phyloP scores from a whole-genome alignment of 2,797 vertebrate genomes.

The Alouatta caraya region DNA sequence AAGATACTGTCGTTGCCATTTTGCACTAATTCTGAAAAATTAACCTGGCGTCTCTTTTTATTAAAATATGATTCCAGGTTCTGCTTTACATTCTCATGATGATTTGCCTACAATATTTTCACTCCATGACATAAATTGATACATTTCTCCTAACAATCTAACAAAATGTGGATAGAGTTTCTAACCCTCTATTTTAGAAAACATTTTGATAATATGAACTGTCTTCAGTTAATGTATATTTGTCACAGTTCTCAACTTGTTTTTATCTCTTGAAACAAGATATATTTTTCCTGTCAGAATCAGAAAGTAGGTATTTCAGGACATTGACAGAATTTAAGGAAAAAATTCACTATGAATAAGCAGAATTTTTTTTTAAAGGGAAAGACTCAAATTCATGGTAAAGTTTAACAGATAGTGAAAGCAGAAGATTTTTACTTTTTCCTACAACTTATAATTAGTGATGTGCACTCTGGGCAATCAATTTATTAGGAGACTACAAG shows the following conservation, averaged over 20 bases:
- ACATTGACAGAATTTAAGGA: not conserved
- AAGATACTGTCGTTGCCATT: not conserved
- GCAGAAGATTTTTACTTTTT: not conserved
- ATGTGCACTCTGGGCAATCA: slow-evolving; percentile 72
- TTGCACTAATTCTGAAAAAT: not conserved
- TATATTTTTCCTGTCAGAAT: not conserved
- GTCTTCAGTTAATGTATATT: not conserved
- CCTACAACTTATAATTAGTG: slow-evolving; percentile 68
- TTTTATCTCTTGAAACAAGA: slow-evolving; percentile 1
- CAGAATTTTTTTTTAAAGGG: not conserved
- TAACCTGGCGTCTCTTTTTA: not conserved
- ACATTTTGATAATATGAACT: not conserved
- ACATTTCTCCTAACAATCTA: not conserved
- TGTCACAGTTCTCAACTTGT: not conserved
- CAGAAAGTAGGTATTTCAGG: not conserved
- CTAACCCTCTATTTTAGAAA: not conserved
- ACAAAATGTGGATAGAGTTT: not conserved
- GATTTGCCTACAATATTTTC: not conserved
- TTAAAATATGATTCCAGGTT: not conserved
- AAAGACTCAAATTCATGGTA: not conserved
- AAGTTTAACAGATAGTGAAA: not conserved
- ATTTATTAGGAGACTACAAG: slow-evolving; percentile 30
- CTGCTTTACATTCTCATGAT: not conserved
- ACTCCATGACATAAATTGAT: not conserved
- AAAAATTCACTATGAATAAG: not conserved